Base-by-base conservation (phyloP, 2,113 vertebrate species). In the Lonchura striata region DNA sequence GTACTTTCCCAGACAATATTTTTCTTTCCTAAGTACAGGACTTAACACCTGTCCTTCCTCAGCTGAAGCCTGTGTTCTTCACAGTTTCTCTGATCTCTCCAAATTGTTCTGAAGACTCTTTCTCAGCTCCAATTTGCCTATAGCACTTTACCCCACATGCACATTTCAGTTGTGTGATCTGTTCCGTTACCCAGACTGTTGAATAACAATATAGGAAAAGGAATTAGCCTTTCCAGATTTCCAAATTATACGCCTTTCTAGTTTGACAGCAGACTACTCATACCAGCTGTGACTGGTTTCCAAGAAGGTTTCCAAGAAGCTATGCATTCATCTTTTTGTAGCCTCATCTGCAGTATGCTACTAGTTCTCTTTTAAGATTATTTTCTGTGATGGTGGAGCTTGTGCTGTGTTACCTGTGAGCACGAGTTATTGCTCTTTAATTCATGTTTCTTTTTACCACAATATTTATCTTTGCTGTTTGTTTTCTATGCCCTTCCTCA, bases 141-240 rank as follows among this genome's bases (percentile, higher is more conserved):
- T 22, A 37, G 70, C 65, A 25, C 70, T 70, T 82, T 78, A 83
- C 35, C 47, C 35, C 33, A 66, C 64, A 25, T 3, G 41, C 37
- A 53, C 31, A 33, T 87, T 87, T 85, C 35, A 59, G 42, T 75
- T 1, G 21, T 79, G 80, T 68, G 65, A 85, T 60, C 87, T 79
- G 16, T 53, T 61, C 75, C 2, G 21, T 94, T 64, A 82, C 42
- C 47, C 35, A 54, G 65, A 46, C 53, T 3, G 1, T 2, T 15
- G 10, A 79, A 85, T 76, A 82, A 79, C n/a, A 50, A 7, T 7
- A 56, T 3, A 94, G 65, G 86, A 86, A 84, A 84, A 90, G 75
- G 69, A 61, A 74, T 85, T 89, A 93, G 79, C 78, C 66, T 70
- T 88, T 85, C 65, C 50, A 90, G 92, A 94, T 82, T 82, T 53